Base-by-base conservation (phyloP, 2,888 invertebrate species). In the Phytoseiulus persimilis region DNA sequence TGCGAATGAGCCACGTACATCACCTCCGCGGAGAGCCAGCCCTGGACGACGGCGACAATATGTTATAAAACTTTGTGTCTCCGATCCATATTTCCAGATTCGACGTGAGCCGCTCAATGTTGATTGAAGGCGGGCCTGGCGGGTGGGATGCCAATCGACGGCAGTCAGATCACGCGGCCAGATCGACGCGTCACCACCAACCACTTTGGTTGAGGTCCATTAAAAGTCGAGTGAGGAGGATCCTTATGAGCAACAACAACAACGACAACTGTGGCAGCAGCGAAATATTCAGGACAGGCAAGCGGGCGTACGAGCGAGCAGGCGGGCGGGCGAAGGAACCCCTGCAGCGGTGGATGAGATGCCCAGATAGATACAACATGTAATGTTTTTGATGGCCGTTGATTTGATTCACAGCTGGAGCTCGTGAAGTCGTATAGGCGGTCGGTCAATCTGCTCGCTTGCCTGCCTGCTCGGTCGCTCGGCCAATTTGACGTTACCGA, bases 301-400 rank as follows among this genome's bases (percentile, higher is more conserved):
- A 65, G 65, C 65, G 65, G 65, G 65, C 65, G 65, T 3, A 18
- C 28, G 65, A 65, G 65, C 65, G 28, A 65, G 65, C 65, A 23
- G 65, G 65, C 65, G 28, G 65, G 65, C 65, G 65, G 65, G 65
- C 65, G 65, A 65, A 28, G 23, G 65, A 65, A 65, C 65, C 65
- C 65, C 65, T 65, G 65, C 65, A 65, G 65, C 65, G 65, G 65
- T 65, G 65, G 65, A 65, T 65, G 65, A 65, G 65, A 65, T 65
- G 65, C 65, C 65, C 65, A 65, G 65, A 65, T 65, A 65, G 65
- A 65, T 65, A 65, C 65, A 65, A 65, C 65, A 65, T 65, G 65
- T 65, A 65, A 65, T 65, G 65, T 65, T 65, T 65, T 65, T 65
- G 65, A 65, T 65, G 65, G 65, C 65, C 65, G 65, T 65, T 65